Percentiles rank a stretch among this genome's conserved stretches.
phyloP scores from a whole-genome alignment of 2,888 invertebrate genomes.

The Hemaris fuciformis region DNA sequence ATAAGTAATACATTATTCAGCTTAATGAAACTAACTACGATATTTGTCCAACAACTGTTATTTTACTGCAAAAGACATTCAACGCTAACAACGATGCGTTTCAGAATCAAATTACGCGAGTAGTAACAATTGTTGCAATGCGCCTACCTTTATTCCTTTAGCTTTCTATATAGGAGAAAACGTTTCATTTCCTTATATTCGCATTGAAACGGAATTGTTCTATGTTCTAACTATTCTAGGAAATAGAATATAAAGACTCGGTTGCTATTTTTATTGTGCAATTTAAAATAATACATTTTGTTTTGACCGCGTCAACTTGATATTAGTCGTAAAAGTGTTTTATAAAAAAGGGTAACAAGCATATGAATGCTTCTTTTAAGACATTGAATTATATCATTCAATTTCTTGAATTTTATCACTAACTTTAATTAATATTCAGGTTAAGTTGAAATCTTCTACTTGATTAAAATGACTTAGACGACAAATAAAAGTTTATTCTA shows the following conservation, averaged over 20 bases:
- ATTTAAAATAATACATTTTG: neutral
- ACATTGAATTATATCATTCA: no score
- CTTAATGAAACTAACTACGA: neutral
- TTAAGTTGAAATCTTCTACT: no score
- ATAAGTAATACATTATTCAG: neutral
- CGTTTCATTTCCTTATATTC: neutral
- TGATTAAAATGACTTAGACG: no score
- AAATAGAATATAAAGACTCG: neutral
- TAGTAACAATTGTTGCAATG: neutral
- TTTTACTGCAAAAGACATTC: neutral
- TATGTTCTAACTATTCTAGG: neutral
- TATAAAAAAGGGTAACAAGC: neutral
- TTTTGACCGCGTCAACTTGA: neutral
- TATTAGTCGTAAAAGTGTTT: neutral
- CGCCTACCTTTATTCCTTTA: neutral
- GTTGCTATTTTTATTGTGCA: neutral
- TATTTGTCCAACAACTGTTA: neutral
- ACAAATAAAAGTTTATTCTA: no score
- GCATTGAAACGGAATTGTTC: neutral
- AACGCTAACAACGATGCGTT: neutral
- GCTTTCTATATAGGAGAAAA: neutral
- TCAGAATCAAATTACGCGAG: neutral
- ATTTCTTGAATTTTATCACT: no score
- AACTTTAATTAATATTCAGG: no score
- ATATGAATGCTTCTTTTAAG: neutral